Evolutionary conservation across 2,888 invertebrate genomes (phyloP).

Genomic region (Calliopum simillimum): DNA sequence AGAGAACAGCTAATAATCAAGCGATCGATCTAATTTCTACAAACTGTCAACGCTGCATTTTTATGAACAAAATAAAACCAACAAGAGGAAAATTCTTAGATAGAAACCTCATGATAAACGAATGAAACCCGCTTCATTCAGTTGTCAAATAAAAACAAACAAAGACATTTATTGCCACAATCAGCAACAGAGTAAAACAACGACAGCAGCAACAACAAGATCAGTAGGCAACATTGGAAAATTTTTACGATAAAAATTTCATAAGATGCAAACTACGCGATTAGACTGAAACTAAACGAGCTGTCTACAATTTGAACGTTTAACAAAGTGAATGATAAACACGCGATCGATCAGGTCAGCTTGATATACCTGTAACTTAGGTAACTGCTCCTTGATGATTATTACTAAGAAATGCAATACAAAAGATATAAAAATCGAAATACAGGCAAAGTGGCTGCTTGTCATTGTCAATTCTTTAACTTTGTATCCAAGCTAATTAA

Average conservation of each 20-base stretch:
- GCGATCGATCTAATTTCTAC: constrained; percentile 24
- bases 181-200: constrained; percentile 1
- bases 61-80: not conserved
- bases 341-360: constrained; percentile 27
- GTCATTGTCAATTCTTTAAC: not conserved
- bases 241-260: not conserved
- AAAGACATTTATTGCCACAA: constrained; percentile 56
- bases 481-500: not conserved
- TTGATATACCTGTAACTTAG: no score
- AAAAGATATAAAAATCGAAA: no score
- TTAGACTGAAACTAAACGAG: constrained; percentile 25
- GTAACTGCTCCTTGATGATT: not conserved
- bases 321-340: constrained; percentile 25
- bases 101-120: not conserved
- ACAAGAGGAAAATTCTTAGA: not conserved
- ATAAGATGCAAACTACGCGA: constrained; percentile 14
- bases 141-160: constrained; percentile 44
- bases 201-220: not conserved
- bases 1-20: constrained; percentile 3
- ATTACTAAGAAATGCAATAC: not conserved
- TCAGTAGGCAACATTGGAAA: not conserved
- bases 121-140: constrained; percentile 9
- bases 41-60: constrained; percentile 22
- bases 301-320: constrained; percentile 8
- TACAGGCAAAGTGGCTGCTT: constrained; percentile 12